Percentiles rank a stretch among this genome's conserved stretches.
Conservation (phyloP, 2,888 invertebrate species). For the Drosophila koepferae region DNA sequence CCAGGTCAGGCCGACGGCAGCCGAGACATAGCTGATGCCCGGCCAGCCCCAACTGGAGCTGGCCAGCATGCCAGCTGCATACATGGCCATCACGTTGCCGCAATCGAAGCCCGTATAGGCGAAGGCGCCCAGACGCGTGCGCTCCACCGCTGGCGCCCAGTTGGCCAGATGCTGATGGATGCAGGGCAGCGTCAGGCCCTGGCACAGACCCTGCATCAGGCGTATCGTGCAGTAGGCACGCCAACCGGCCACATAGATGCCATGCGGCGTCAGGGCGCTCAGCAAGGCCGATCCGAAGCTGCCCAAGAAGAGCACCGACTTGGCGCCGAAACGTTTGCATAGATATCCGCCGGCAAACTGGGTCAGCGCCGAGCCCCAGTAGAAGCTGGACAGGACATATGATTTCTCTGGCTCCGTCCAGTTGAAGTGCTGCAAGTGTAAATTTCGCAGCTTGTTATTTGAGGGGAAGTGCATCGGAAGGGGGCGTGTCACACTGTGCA, state of each 20-base stretch:
- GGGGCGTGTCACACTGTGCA: slow-evolving; percentile 9
- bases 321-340: slow-evolving; percentile 88
- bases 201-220: slow-evolving; percentile 89
- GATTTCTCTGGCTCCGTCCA: slow-evolving; percentile 86
- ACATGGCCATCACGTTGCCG: slow-evolving; percentile 89
- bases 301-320: slow-evolving; percentile 87
- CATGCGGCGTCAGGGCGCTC: slow-evolving; percentile 89
- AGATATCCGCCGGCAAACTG: slow-evolving; percentile 89
- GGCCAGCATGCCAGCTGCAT: slow-evolving; percentile 88
- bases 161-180: slow-evolving; percentile 89
- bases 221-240: slow-evolving; percentile 87
- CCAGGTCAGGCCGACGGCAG: slow-evolving; percentile 86
- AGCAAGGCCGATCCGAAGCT: slow-evolving; percentile 88
- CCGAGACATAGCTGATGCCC: slow-evolving; percentile 88
- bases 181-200: slow-evolving; percentile 89
- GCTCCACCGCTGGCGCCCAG: slow-evolving; percentile 88
- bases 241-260: slow-evolving; percentile 88
- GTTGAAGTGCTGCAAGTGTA: slow-evolving; percentile 77
- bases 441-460: slow-evolving; percentile 4
- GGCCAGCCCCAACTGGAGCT: slow-evolving; percentile 88
- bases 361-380: slow-evolving; percentile 90
- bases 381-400: slow-evolving; percentile 90
- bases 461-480: too few relatives aligned
- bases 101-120: slow-evolving; percentile 88
- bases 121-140: slow-evolving; percentile 87